Evolutionary conservation across 2,888 invertebrate genomes (phyloP).

Genomic region (Tenthredo notha): DNA sequence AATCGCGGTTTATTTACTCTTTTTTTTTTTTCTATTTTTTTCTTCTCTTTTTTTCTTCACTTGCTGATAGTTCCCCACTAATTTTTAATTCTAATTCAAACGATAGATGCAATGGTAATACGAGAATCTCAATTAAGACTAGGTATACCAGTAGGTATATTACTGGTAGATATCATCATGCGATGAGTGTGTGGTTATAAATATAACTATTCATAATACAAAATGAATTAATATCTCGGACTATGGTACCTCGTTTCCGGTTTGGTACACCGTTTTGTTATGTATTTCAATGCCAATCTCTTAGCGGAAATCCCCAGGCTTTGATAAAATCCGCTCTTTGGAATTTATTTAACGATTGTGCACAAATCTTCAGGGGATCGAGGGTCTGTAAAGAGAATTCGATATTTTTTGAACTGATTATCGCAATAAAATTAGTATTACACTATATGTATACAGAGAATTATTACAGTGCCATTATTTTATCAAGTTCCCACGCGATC

Average conservation of each 20-base stretch:
- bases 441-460: neutral
- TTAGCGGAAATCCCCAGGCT: neutral
- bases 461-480: constrained; percentile 11
- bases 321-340: neutral
- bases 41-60: neutral
- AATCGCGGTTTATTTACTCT: neutral
- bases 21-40: neutral
- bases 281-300: constrained; percentile 8
- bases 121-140: neutral
- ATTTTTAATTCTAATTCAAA: neutral
- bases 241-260: constrained; percentile 10
- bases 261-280: neutral
- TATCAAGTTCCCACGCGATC: constrained; percentile 28
- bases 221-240: constrained; percentile 32
- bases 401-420: neutral
- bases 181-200: constrained; percentile 27
- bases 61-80: neutral
- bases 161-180: neutral
- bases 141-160: neutral
- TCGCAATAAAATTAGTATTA: neutral
- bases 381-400: neutral
- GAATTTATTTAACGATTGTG: neutral
- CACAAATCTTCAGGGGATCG: neutral
- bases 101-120: neutral
- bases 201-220: constrained; percentile 33